Evolutionary conservation across 2,888 invertebrate species (phyloP).

Genomic region (Metacarcinus magister): DNA sequence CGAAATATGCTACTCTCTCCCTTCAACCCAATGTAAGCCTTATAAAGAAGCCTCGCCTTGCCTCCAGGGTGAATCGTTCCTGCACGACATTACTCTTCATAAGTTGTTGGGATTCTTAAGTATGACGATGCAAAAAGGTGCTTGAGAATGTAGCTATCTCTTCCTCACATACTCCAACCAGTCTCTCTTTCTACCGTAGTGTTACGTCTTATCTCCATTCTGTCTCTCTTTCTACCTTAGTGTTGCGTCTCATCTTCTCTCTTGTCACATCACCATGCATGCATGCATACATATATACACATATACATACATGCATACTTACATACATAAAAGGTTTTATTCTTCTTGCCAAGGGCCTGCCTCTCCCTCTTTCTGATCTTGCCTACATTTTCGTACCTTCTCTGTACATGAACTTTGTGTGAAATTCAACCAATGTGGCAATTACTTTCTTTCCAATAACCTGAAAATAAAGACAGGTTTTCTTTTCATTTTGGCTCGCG

Average conservation of each 20-base stretch:
- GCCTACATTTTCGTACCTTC: background rate
- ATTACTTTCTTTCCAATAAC: background rate
- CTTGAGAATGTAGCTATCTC: background rate
- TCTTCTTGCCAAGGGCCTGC: no score
- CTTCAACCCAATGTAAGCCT: background rate
- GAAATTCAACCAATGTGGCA: background rate
- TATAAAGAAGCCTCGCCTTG: background rate
- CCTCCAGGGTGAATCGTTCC: background rate
- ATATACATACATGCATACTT: background rate
- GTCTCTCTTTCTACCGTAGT: background rate
- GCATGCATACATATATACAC: background rate
- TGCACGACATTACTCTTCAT: background rate
- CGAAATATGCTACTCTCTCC: background rate
- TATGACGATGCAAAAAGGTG: no score
- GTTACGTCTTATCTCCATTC: background rate
- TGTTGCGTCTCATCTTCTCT: background rate
- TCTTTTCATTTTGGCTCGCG: background rate
- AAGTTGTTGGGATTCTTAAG: no score
- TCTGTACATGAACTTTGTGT: background rate
- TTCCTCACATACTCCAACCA: background rate
- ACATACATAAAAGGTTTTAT: background rate
- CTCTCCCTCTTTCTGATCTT: background rate
- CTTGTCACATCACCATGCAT: background rate
- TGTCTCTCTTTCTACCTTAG: background rate
- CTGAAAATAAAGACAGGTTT: background rate